A percentile compares a stretch with the other conserved stretches of the same genome.
Conservation (phyloP, 2,113 vertebrate species). For the Atrichornis clamosus region DNA sequence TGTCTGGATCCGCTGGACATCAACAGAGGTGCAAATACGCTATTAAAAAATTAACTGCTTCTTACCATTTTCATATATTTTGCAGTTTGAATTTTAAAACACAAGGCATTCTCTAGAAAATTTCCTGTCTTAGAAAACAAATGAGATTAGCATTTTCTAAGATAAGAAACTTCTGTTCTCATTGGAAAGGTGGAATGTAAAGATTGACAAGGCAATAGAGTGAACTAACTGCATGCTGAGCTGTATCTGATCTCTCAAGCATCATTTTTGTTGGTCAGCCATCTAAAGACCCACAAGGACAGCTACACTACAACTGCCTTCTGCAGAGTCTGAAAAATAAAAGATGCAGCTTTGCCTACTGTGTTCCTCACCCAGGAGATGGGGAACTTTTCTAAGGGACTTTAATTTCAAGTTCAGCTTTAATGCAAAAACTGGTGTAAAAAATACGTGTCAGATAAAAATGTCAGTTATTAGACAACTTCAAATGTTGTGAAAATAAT, state of each 20-base stretch:
- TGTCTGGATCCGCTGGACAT: neutral
- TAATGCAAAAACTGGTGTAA: neutral
- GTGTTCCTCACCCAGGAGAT: neutral
- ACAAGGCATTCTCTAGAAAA: neutral
- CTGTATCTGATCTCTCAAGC: neutral
- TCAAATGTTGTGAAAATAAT: conserved; percentile 13
- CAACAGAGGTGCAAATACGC: neutral
- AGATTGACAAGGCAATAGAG: neutral
- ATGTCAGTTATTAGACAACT: conserved; percentile 6
- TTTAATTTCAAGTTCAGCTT: neutral
- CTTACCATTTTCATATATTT: neutral
- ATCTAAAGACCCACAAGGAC: neutral
- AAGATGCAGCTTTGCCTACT: neutral
- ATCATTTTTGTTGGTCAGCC: neutral
- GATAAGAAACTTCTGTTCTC: neutral
- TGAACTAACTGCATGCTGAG: neutral
- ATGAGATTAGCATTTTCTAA: neutral
- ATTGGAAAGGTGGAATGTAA: neutral
- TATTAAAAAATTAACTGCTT: neutral
- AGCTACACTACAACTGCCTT: neutral
- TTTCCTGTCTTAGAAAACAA: neutral
- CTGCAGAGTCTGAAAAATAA: neutral
- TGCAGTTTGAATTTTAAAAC: neutral
- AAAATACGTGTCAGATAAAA: neutral
- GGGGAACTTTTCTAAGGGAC: neutral